Evolutionary conservation across 2,797 vertebrate genomes (phyloP).

Genomic region (Phyllotis vaccarum): DNA sequence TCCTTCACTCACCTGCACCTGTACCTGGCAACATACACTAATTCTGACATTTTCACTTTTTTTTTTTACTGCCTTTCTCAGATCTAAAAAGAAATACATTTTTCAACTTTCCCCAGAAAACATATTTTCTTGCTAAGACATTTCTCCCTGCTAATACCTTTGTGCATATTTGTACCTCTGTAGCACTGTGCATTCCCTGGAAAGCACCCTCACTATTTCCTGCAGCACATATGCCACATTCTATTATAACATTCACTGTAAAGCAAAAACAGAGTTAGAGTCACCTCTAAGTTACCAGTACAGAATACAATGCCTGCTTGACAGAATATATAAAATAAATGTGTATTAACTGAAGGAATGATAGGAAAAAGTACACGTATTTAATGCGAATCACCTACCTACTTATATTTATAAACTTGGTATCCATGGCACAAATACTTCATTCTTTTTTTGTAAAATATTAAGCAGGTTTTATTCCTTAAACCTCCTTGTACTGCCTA

Average conservation of each 20-base stretch:
- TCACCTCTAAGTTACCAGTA: slow-evolving; percentile 12
- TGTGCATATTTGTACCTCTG: neutral
- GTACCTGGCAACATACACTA: neutral
- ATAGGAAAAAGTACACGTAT: neutral
- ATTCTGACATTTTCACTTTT: neutral
- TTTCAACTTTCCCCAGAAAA: neutral
- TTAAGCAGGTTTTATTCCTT: neutral
- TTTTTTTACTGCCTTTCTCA: neutral
- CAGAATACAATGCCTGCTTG: neutral
- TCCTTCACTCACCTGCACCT: neutral
- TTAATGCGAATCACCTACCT: neutral
- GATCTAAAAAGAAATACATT: neutral
- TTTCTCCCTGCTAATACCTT: neutral
- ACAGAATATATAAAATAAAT: neutral
- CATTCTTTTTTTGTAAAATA: neutral
- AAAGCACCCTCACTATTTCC: neutral
- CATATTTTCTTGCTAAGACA: neutral
- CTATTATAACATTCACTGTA: neutral
- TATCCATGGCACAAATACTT: neutral
- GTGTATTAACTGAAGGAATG: neutral
- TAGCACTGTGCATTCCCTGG: neutral
- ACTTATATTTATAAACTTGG: neutral
- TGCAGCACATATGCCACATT: neutral
- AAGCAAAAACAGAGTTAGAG: neutral
- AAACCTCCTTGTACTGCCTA: neutral